Evolutionary conservation across 1,140 invertebrate genomes (phyloP).

Genomic region (Portunus trituberculatus): DNA sequence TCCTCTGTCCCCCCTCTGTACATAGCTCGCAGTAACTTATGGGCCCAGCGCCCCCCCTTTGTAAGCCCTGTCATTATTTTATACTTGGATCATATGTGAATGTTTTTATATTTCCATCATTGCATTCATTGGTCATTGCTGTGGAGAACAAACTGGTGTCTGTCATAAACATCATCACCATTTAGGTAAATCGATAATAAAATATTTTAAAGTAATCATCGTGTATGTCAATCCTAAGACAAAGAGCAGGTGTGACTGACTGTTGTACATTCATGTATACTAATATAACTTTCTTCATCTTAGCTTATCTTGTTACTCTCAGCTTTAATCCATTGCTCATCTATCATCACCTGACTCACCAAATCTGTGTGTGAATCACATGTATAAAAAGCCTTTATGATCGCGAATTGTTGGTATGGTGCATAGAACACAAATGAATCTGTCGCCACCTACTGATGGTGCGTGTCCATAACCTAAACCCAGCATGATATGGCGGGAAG

Average conservation of each 20-base stretch:
- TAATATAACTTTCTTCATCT: background rate
- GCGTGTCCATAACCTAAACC: too few species aligned
- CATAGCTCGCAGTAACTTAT: slow-evolving; percentile 62
- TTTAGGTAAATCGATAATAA: slow-evolving; percentile 50
- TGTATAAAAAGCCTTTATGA: too few species aligned
- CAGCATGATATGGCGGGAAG: too few species aligned
- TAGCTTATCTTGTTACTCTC: background rate
- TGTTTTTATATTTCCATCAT: slow-evolving; percentile 68
- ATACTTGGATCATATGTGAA: slow-evolving; percentile 65
- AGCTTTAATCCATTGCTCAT: background rate
- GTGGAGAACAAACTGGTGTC: slow-evolving; percentile 44
- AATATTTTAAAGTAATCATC: slow-evolving; percentile 12
- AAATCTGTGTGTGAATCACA: too few species aligned
- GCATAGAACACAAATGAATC: too few species aligned
- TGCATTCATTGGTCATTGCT: slow-evolving; percentile 65
- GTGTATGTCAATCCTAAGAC: background rate
- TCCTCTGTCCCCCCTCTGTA: slow-evolving; percentile 34
- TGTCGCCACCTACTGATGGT: too few species aligned
- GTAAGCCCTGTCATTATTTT: slow-evolving; percentile 72
- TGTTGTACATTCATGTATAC: background rate
- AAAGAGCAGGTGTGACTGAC: background rate
- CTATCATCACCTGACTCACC: background rate
- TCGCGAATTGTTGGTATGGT: too few species aligned
- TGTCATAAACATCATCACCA: slow-evolving; percentile 53
- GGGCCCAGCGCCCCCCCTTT: slow-evolving; percentile 57